Conservation (phyloP, 1,140 invertebrate species). For the Drosophila setifemur region DNA sequence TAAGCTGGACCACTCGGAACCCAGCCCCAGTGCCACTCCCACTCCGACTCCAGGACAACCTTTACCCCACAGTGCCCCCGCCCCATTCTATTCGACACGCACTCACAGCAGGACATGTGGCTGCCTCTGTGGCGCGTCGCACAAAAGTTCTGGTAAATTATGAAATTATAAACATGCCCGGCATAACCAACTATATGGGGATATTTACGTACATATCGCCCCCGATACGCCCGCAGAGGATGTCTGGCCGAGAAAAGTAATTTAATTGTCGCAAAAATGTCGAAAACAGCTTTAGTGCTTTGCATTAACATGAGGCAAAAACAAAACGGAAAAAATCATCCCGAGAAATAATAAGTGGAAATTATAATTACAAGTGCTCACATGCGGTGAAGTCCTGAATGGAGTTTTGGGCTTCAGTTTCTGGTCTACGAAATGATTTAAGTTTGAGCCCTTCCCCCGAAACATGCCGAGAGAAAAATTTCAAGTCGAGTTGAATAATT, state of each 20-base stretch:
- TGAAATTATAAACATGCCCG: slow-evolving; percentile 73
- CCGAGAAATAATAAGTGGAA: slow-evolving; percentile 69
- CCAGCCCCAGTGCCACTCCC: too few relatives aligned
- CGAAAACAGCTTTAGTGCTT: slow-evolving; percentile 74
- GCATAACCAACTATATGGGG: slow-evolving; percentile 28
- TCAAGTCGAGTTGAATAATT: slow-evolving; percentile 57
- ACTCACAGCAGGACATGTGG: slow-evolving; percentile 71
- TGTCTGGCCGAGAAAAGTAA: slow-evolving; percentile 77
- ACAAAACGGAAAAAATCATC: slow-evolving; percentile 15
- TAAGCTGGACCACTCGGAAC: slow-evolving; percentile 33
- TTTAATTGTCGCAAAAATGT: slow-evolving; percentile 79
- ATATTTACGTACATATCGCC: background rate
- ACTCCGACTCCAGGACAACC: background rate
- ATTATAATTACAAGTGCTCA: slow-evolving; percentile 75
- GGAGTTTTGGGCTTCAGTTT: slow-evolving; percentile 4
- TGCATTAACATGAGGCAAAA: slow-evolving; percentile 68
- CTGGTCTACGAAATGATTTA: slow-evolving; percentile 35
- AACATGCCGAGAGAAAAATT: slow-evolving; percentile 17
- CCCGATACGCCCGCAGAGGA: slow-evolving; percentile 34
- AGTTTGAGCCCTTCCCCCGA: slow-evolving; percentile 21
- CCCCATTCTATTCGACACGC: slow-evolving; percentile 1
- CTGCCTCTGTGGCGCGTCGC: slow-evolving; percentile 31
- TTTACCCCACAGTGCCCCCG: slow-evolving; percentile 21
- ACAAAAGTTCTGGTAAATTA: slow-evolving; percentile 74
- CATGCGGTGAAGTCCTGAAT: slow-evolving; percentile 44